Base-by-base conservation (phyloP, 1,140 invertebrate genomes). In the Anastrepha ludens region DNA sequence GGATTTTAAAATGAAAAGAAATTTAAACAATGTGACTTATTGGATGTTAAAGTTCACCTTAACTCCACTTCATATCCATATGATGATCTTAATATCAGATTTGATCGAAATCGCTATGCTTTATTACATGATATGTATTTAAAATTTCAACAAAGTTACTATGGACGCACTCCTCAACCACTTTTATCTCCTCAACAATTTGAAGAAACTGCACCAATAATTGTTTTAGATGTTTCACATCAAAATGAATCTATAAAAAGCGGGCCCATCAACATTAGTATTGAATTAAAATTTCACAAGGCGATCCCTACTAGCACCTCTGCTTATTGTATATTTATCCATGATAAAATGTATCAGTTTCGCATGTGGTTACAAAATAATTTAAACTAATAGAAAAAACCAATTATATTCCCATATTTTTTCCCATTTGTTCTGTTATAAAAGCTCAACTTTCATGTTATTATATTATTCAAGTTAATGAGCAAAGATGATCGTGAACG, bases 241-340 rank as follows among this genome's bases (percentile, higher is more conserved):
- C 89, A 91, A 87, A 90, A 89, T 88, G 88, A 91, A 88, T 44
- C 67, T 20, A 20, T 88, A 0, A 90, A 89, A 89, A 88, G 13
- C 47, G 89, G 89, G 15, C 87, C 89, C 11, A 89, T 91, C 11
- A 90, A 90, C 89, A 85, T 90, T 67, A 86, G 87, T 70, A 67
- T 91, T 11, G 89, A 91, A 88, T 89, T 91, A 65, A 88, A 91
- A 88, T 89, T 90, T 20, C 29, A 78, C 17, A 58, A 65, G 64
- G 85, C 87, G 85, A 85, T 91, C 47, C 86, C 90, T 55, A 87
- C 55, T 20, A 88, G 89, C 13, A 90, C 89, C 29, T 87, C 89
- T 85, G 89, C 89, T 39, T 90, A 89, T 88, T 91, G 90, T 88
- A 87, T 91, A 88, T 70, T 91, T 55, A 81, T 91, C 13, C 90